phyloP scores from a whole-genome alignment of 2,797 vertebrate genomes.

The Momotus momota region DNA sequence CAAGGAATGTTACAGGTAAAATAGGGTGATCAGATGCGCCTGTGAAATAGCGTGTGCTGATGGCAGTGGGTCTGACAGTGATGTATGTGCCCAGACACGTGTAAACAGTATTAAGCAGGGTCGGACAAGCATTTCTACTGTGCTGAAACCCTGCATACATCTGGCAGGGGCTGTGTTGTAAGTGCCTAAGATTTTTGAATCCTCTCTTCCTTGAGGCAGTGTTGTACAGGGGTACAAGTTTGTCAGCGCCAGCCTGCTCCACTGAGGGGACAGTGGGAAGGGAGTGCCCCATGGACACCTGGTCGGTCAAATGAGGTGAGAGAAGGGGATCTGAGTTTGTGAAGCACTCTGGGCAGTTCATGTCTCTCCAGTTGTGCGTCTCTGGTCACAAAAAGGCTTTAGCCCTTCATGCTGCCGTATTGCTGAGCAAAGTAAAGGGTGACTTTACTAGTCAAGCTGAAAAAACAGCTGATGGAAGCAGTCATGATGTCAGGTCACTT shows the following conservation, averaged over 20 bases:
- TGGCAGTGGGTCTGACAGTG: neutral
- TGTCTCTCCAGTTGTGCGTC: neutral
- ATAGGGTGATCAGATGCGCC: neutral
- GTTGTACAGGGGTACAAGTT: neutral
- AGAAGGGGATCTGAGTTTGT: neutral
- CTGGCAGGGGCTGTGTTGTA: neutral
- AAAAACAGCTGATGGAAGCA: neutral
- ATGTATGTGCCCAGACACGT: neutral
- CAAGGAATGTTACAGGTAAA: neutral
- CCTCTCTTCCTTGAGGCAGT: neutral
- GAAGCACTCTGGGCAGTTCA: rapidly evolving
- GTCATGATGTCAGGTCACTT: neutral
- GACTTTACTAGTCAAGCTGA: neutral
- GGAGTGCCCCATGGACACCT: neutral
- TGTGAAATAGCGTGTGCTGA: neutral
- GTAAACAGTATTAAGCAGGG: neutral
- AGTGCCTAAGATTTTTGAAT: neutral
- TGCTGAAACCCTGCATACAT: neutral
- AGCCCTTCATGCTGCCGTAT: rapidly evolving
- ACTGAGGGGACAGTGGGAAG: neutral
- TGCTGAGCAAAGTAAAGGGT: neutral
- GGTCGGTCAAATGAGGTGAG: neutral
- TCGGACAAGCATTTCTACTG: neutral
- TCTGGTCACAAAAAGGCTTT: neutral
- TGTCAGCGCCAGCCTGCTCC: rapidly evolving